Base-by-base conservation (phyloP, 2,888 invertebrate genomes). In the Caenorhabditis drosophilae region DNA sequence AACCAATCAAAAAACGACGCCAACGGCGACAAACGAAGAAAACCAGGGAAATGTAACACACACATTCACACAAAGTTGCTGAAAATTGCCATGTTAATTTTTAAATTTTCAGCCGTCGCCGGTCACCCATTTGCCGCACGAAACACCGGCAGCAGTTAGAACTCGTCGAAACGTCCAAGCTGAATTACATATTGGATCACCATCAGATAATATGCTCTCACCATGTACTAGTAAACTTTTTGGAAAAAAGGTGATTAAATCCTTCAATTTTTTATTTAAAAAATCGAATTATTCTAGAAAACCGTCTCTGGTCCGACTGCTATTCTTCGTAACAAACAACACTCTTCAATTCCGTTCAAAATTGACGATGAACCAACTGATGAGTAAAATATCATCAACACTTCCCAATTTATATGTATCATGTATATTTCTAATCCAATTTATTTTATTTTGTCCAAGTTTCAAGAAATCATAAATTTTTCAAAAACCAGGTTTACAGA, bases 191-290 rank as follows among this genome's bases (percentile, higher is more conserved):
- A 56, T 71, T 36, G 67, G 67, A 35, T 64, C 63, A 18, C 76
- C 76, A 23, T 76, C 76, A 9, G 76, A 76, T 36, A 62, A 62
- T 31, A 66, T 69, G 60, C 64, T 76, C 25, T 72, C 71, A 20
- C 76, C 76, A 35, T 76, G 76, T 53, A 70, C 76, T 31, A 60
- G 64, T 50, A 72, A 71, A 40, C 61, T 73, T 31, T 60, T 70
- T 45, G 73, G 73, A 4, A 62, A 66, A 12, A 52, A 52, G 46
- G 63, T 62, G 16, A 35, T 15, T 40, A n/a, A 51, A 44, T 44
- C 9, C 18, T 16, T 9, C 12, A 31, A 31, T 31, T 31, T 31
- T 31, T 31, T 31, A 6, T 31, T 22, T 9, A 22, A 38, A 38
- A 35, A 36, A n/a, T 26, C 26, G 25, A 9, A 9, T 15, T 31